These are phyloP conservation scores for Phalloptychus januarius DNA, from an alignment of 2,797 vertebrate species.

Conservation along the genomic window DNA sequence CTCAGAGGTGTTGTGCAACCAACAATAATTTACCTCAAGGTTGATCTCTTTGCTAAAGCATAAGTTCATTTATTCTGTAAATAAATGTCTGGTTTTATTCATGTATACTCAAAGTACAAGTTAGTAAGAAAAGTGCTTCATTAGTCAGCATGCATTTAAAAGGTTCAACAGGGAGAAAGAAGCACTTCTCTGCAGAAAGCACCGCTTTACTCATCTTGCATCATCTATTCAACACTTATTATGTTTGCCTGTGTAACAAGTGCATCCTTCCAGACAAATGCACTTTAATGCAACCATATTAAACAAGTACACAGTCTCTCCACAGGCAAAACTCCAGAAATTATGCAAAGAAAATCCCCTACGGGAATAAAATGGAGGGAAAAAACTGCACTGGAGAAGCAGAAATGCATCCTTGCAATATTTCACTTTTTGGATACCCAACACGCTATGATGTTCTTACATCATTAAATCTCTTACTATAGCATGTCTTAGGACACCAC, in stretches of 20 bases:
- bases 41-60: no score
- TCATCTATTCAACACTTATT: neutral
- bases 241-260: neutral
- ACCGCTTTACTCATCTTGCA: neutral
- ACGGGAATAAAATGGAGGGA: slow-evolving; percentile 4
- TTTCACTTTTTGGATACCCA: neutral
- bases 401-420: neutral
- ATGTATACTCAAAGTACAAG: neutral
- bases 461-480: neutral
- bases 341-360: slow-evolving; percentile 37
- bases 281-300: slow-evolving; percentile 8
- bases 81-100: neutral
- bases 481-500: neutral
- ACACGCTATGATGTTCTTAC: neutral
- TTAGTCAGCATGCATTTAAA: neutral
- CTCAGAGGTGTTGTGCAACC: neutral
- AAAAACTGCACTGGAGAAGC: slow-evolving; percentile 39
- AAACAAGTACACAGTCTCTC: slow-evolving; percentile 24
- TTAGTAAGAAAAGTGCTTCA: neutral
- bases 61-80: neutral
- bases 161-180: neutral
- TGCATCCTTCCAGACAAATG: slow-evolving; percentile 21
- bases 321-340: slow-evolving; percentile 40
- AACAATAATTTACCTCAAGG: neutral
- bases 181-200: neutral